Base-by-base conservation (phyloP, 2,888 invertebrate species). In the Caenorhabditis sp. region DNA sequence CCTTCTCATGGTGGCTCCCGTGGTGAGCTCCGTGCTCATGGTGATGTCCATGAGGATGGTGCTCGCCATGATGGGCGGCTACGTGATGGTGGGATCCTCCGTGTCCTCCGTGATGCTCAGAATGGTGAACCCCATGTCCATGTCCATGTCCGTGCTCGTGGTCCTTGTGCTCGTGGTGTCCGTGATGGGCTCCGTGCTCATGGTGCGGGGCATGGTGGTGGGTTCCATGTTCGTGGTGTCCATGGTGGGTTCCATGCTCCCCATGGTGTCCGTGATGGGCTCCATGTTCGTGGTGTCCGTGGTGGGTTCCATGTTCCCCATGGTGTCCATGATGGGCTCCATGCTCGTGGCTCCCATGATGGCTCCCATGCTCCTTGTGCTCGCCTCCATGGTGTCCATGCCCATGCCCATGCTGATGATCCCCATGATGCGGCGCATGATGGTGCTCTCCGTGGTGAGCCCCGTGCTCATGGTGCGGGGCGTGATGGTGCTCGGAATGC, bases 321-420 rank as follows among this genome's bases (percentile, higher is more conserved):
- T 77, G 77, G n/a, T 69, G 53, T 53, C 60, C 68, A 24, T 77
- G 77, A 47, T 76, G 76, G 22, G 40, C 44, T 22, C 50, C 56
- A 47, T 72, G 55, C 37, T 50, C 67, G 20, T 64, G 58, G 68
- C n/a, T n/a, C 55, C 56, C 51, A 2, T 51, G 47, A 44, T 76
- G 74, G 15, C 9, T 9, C 9, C 32, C 32, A 32, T 32, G 32
- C 5, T 40, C 67, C 6, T 18, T 61, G 22, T 81, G 67, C 35
- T 68, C 62, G 13, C 51, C 35, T 64, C 62, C 62, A 50, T 72
- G 74, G 40, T 74, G 76, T 22, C 35, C 53, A 22, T 37, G 44
- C n/a, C 28, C 55, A 44, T 70, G 65, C 9, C 11, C 15, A 4
- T 58, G 35, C 2, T 60, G 40, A 32, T 32, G 44, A 20, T 72